These are phyloP conservation scores for Cyphomyrus plagiostoma DNA, from an alignment of 2,113 vertebrate genomes.

Conservation along the genomic window DNA sequence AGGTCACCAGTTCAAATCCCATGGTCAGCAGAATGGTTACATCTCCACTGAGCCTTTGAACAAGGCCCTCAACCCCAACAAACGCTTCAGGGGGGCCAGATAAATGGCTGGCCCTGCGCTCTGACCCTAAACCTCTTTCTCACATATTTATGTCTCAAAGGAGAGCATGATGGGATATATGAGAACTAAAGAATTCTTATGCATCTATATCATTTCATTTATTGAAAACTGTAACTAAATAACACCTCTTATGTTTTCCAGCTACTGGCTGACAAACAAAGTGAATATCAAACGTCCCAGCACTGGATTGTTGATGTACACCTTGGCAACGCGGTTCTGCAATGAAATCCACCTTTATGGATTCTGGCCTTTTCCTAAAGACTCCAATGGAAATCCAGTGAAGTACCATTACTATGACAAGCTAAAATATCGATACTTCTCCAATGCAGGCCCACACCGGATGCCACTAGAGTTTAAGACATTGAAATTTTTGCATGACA, in stretches of 20 bases:
- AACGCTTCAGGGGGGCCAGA: neutral
- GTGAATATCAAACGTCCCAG: conserved; percentile 82
- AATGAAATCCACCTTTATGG: conserved; percentile 84
- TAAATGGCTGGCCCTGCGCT: neutral
- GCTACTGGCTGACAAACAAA: conserved; percentile 84
- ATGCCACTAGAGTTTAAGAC: conserved; percentile 86
- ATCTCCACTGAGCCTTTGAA: neutral
- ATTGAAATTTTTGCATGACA: conserved; percentile 68
- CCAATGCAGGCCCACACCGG: conserved; percentile 73
- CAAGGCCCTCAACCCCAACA: neutral
- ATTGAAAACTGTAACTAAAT: neutral
- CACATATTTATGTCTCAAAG: neutral
- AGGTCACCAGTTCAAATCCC: neutral
- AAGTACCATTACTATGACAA: conserved; percentile 87
- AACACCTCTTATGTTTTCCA: conserved; percentile 46
- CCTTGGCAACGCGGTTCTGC: conserved; percentile 78
- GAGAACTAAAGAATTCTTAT: neutral
- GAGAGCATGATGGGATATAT: neutral
- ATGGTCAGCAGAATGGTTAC: neutral
- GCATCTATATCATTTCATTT: neutral
- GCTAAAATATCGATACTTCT: conserved; percentile 81
- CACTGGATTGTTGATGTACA: conserved; percentile 85
- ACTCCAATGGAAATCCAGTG: conserved; percentile 70
- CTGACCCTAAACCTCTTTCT: neutral
- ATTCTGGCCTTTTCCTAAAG: conserved; percentile 85